Conservation (phyloP, 2,113 vertebrate species). For the Struthio camelus region DNA sequence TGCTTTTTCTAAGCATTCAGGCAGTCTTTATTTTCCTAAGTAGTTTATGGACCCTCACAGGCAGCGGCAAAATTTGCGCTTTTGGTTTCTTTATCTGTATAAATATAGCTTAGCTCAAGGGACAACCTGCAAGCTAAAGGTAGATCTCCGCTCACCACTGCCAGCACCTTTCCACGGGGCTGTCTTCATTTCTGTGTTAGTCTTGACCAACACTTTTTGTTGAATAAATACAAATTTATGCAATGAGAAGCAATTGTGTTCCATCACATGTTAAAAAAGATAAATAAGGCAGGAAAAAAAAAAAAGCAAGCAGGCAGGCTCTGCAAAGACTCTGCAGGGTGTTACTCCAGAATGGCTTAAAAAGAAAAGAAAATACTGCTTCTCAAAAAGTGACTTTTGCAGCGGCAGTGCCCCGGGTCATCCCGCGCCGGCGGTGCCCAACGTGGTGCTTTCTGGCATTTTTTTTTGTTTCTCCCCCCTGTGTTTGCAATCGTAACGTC, state of each 20-base stretch:
- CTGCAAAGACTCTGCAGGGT: neutral
- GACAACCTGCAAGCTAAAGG: neutral
- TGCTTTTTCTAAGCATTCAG: too few species aligned
- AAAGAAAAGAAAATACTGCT: neutral
- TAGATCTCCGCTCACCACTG: neutral
- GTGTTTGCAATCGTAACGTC: neutral
- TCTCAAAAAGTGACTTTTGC: neutral
- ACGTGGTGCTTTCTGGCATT: neutral
- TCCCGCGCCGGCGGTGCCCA: neutral
- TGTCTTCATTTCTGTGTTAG: neutral
- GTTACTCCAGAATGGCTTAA: neutral
- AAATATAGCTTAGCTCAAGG: too few species aligned
- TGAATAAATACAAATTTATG: constrained; percentile 46
- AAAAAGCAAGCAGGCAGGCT: too few species aligned
- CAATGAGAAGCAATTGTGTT: constrained; percentile 16
- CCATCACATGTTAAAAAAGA: neutral
- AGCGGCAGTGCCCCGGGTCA: neutral
- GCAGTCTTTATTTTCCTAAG: too few species aligned
- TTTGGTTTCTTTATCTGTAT: neutral
- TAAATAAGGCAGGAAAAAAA: too few species aligned
- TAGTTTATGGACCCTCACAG: neutral
- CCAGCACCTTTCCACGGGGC: neutral
- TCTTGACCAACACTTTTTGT: neutral
- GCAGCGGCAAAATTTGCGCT: neutral
- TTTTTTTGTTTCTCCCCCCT: neutral